These are phyloP conservation scores for Amphiprion percula DNA, from an alignment of 2,113 vertebrate species.

Conservation along the genomic window DNA sequence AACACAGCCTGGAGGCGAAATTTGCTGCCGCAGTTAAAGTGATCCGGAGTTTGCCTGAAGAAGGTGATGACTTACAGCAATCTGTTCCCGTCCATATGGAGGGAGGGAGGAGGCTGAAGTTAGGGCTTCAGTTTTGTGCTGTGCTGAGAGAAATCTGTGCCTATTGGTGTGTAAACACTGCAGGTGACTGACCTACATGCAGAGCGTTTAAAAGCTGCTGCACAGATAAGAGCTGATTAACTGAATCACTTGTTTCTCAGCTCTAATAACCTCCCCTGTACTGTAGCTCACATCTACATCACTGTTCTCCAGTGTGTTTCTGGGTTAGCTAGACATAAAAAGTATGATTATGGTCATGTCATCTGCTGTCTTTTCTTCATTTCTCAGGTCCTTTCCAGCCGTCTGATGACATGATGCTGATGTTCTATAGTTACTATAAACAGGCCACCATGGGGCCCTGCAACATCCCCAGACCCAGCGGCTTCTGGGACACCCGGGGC, in stretches of 20 bases:
- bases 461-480: slow-evolving; percentile 86
- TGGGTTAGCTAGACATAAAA: not conserved
- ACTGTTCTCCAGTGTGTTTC: not conserved
- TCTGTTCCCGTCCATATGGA: not conserved
- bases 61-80: slow-evolving; percentile 84
- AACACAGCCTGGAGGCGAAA: slow-evolving; percentile 86
- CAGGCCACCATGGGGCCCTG: slow-evolving; percentile 94
- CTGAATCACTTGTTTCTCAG: slow-evolving; percentile 19
- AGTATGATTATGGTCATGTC: not conserved
- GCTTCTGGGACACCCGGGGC: slow-evolving; percentile 92
- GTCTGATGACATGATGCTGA: slow-evolving; percentile 96
- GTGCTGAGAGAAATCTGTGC: not conserved
- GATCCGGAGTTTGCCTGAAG: slow-evolving; percentile 92
- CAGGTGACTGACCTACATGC: slow-evolving; percentile 64
- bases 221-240: slow-evolving; percentile 43
- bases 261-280: not conserved
- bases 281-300: not conserved
- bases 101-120: not conserved
- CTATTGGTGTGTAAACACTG: slow-evolving; percentile 43
- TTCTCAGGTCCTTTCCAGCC: slow-evolving; percentile 92
- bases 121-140: not conserved
- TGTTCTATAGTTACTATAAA: slow-evolving; percentile 95
- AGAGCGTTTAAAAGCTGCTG: slow-evolving; percentile 34
- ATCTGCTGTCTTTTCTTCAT: not conserved
- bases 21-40: slow-evolving; percentile 94